These are phyloP conservation scores for Mugil cephalus DNA, from an alignment of 2,113 vertebrate genomes.

Conservation along the genomic window DNA sequence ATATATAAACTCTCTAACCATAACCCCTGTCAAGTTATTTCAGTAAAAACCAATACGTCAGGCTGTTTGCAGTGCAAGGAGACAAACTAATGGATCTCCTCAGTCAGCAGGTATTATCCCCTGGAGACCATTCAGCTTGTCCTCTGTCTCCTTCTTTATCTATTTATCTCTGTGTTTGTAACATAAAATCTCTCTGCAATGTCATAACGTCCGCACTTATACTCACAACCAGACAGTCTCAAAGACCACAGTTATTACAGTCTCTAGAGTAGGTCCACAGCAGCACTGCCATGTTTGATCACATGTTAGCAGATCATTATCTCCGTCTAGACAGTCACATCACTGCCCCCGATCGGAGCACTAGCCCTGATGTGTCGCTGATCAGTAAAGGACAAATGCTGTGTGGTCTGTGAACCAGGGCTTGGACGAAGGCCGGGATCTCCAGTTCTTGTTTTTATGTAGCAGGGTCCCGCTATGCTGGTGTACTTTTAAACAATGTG, in stretches of 20 bases:
- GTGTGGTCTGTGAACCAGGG: conserved; percentile 1
- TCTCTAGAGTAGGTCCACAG: background rate
- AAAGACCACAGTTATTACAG: conserved; percentile 24
- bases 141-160: background rate
- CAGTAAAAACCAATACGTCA: background rate
- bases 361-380: conserved; percentile 50
- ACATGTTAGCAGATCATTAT: conserved; percentile 72
- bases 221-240: background rate
- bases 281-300: conserved; percentile 35
- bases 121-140: no score
- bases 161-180: background rate
- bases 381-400: conserved; percentile 34
- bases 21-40: background rate
- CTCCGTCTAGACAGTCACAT: conserved; percentile 69
- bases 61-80: background rate
- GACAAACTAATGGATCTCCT: no score
- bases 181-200: background rate
- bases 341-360: conserved; percentile 41
- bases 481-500: conserved; percentile 28
- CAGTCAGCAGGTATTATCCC: no score
- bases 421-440: background rate
- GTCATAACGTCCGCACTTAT: background rate
- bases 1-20: no score
- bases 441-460: conserved; percentile 2
- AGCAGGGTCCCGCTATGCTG: conserved; percentile 13